A percentile compares a stretch with the other conserved stretches of the same genome.
Conservation (phyloP, 2,113 vertebrate species). For the Neodon shergylaensis region DNA sequence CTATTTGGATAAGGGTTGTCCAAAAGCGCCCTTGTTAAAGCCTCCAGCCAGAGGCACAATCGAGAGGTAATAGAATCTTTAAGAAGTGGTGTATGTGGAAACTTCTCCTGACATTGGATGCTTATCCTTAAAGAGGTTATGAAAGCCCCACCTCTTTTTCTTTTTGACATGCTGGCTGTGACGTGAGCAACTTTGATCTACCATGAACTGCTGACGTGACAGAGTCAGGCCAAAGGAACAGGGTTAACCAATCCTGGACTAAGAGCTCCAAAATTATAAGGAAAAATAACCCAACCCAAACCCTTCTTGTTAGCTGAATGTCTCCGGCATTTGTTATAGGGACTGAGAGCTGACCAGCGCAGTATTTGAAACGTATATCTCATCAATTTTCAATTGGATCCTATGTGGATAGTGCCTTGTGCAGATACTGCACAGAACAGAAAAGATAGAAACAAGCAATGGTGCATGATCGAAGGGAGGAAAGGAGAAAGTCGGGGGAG, state of each 20-base stretch:
- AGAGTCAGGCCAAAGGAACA: neutral
- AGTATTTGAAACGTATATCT: neutral
- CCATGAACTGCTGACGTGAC: no score
- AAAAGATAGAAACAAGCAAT: neutral
- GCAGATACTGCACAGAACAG: neutral
- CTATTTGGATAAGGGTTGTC: neutral
- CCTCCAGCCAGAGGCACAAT: no score
- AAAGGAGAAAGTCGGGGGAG: no score
- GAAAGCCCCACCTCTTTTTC: neutral
- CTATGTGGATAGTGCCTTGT: neutral
- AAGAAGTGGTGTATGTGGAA: neutral
- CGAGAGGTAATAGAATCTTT: neutral
- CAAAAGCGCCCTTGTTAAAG: neutral
- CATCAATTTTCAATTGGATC: neutral
- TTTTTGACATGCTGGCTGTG: neutral
- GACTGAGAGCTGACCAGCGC: neutral
- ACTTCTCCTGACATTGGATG: neutral
- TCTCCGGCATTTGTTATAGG: neutral
- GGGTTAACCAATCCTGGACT: neutral
- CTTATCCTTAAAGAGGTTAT: neutral
- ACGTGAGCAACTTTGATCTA: neutral
- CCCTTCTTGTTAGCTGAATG: neutral
- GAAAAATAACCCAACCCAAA: neutral
- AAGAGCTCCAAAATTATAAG: neutral
- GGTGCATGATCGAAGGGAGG: neutral